Conservation (phyloP, 2,888 invertebrate species). For the Notodonta dromedarius region DNA sequence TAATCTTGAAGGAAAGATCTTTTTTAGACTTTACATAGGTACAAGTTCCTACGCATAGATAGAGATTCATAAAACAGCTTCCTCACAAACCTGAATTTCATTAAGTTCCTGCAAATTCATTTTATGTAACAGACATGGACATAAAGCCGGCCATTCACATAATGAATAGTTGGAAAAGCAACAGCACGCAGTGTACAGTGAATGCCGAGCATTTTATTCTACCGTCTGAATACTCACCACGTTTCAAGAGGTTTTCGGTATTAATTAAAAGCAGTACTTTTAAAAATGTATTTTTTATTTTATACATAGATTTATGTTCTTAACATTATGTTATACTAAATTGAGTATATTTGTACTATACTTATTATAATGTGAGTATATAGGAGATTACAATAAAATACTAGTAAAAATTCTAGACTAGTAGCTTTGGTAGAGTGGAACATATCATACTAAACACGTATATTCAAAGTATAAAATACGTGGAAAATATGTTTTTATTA, state of each 20-base stretch:
- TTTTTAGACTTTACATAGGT: too few species aligned
- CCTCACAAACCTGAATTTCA: background rate
- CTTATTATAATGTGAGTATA: background rate
- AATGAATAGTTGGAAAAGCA: conserved; percentile 30
- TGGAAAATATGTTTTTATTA: too few species aligned
- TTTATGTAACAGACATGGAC: conserved; percentile 8
- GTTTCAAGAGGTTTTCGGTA: conserved; percentile 15
- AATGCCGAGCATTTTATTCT: conserved; percentile 25
- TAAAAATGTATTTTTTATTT: background rate
- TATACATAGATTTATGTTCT: background rate
- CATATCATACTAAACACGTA: too few species aligned
- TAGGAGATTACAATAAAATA: background rate
- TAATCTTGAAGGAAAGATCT: too few species aligned
- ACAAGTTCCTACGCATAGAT: background rate
- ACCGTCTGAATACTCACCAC: conserved; percentile 8
- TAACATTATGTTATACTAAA: background rate
- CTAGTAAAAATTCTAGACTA: background rate
- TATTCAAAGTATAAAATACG: too few species aligned
- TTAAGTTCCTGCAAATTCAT: conserved; percentile 16
- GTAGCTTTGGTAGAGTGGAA: background rate
- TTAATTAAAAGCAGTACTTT: conserved; percentile 17
- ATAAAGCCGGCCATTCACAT: conserved; percentile 23
- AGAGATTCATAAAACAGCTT: conserved; percentile 3
- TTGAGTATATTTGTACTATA: background rate
- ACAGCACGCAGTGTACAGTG: conserved; percentile 11